Percentiles rank a stretch among this genome's conserved stretches.
Conservation (phyloP, 2,113 vertebrate genomes). For the Callorhinus ursinus region DNA sequence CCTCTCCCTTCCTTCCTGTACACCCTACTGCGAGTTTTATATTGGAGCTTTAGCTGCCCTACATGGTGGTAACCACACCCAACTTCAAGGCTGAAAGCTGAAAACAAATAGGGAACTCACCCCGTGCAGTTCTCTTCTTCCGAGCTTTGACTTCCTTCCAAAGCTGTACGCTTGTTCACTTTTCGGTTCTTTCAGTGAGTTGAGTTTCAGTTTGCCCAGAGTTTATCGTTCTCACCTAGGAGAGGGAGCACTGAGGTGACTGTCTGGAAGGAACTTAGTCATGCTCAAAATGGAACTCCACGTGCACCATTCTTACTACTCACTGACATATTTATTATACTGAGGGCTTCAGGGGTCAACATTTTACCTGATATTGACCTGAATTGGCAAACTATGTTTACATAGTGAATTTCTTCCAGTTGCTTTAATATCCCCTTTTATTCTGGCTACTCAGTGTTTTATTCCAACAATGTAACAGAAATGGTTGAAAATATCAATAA, state of each 20-base stretch:
- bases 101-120: not conserved
- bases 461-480: not conserved
- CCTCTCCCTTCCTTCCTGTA: not conserved
- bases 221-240: not conserved
- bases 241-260: not conserved
- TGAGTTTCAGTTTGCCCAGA: not conserved
- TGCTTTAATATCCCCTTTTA: slow-evolving; percentile 52
- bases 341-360: slow-evolving; percentile 3
- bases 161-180: not conserved
- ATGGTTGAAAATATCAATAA: slow-evolving; percentile 52
- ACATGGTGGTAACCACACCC: not conserved
- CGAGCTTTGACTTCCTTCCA: not conserved
- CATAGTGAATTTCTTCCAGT: slow-evolving; percentile 33
- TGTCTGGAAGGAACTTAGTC: not conserved
- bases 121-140: not conserved
- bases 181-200: not conserved
- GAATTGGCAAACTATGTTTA: slow-evolving; percentile 52
- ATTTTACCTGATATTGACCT: slow-evolving; percentile 48
- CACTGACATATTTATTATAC: slow-evolving; percentile 20
- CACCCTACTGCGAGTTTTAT: not conserved
- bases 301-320: not conserved
- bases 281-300: not conserved
- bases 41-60: not conserved
- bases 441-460: not conserved
- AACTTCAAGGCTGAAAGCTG: not conserved